Percentiles rank a stretch among this genome's conserved stretches.
phyloP scores from a whole-genome alignment of 2,797 vertebrate species.

The Gallinago nigripennis region DNA sequence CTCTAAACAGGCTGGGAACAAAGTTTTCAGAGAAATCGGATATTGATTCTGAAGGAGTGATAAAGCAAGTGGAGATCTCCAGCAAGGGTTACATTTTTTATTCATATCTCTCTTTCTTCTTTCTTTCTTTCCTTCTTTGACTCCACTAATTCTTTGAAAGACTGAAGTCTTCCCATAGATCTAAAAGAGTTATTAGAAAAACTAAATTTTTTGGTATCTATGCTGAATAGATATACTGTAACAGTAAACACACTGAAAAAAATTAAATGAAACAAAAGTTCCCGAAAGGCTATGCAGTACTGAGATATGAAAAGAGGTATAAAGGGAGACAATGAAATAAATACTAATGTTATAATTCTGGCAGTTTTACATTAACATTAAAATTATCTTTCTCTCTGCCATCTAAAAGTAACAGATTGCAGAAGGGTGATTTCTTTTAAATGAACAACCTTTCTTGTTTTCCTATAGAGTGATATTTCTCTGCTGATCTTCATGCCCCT shows the following conservation, averaged over 20 bases:
- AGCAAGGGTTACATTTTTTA: not conserved
- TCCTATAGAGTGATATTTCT: not conserved
- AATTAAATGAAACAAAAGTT: not conserved
- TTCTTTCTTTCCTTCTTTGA: not conserved
- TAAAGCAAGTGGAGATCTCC: not conserved
- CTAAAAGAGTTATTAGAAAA: not conserved
- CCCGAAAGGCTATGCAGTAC: not conserved
- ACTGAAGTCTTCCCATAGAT: not conserved
- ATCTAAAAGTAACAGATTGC: not conserved
- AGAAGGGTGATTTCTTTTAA: not conserved
- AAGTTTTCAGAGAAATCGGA: not conserved
- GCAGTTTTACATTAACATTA: not conserved
- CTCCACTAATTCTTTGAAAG: not conserved
- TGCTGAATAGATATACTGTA: not conserved
- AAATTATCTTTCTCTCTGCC: not conserved
- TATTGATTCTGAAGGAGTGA: not conserved
- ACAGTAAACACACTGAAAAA: not conserved
- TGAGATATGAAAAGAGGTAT: not conserved
- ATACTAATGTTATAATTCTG: not conserved
- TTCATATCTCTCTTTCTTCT: not conserved
- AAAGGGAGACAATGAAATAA: not conserved
- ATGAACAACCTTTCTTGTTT: not conserved
- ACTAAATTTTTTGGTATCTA: not conserved
- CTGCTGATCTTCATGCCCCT: not conserved
- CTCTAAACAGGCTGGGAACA: not conserved